Evolutionary conservation across 1,140 invertebrate species (phyloP).

Genomic region (Palaemon carinicauda): DNA sequence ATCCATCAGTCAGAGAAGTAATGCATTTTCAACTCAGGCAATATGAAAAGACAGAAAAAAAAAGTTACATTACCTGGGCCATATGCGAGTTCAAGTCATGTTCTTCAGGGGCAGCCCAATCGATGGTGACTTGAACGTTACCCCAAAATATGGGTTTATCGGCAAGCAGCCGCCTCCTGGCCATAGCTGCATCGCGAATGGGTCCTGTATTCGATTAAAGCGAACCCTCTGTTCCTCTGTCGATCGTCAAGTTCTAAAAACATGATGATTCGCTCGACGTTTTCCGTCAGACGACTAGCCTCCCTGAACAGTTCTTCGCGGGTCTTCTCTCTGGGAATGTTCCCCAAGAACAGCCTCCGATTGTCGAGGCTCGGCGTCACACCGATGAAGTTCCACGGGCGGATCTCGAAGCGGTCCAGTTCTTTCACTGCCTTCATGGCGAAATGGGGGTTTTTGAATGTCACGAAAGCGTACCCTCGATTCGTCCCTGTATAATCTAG

Average conservation of each 20-base stretch:
- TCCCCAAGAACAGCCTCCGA: conserved; percentile 82
- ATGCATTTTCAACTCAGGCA: background rate
- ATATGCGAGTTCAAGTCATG: conserved; percentile 78
- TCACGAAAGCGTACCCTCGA: conserved; percentile 83
- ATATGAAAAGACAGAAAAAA: too few species aligned
- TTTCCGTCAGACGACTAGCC: conserved; percentile 74
- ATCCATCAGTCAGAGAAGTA: too few species aligned
- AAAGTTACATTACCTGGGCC: conserved; percentile 68
- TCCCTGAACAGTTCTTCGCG: conserved; percentile 76
- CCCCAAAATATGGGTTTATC: background rate
- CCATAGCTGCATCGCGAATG: conserved; percentile 83
- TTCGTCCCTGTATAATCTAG: conserved; percentile 84
- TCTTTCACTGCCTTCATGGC: conserved; percentile 71
- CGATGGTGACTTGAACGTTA: conserved; percentile 73
- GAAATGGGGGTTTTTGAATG: conserved; percentile 73
- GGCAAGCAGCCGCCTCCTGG: conserved; percentile 73
- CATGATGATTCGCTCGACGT: conserved; percentile 78
- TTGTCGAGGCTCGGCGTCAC: conserved; percentile 85
- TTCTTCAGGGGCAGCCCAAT: conserved; percentile 87
- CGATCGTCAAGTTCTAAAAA: conserved; percentile 73
- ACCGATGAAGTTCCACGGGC: conserved; percentile 73
- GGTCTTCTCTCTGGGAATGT: conserved; percentile 77
- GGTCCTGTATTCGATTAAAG: conserved; percentile 84
- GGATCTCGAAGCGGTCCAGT: conserved; percentile 77
- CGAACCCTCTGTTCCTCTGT: conserved; percentile 79